Evolutionary conservation across 2,888 invertebrate species (phyloP), one percentile per base, ranked within the genome.

Genomic region (Polyommatus iphigenia): DNA sequence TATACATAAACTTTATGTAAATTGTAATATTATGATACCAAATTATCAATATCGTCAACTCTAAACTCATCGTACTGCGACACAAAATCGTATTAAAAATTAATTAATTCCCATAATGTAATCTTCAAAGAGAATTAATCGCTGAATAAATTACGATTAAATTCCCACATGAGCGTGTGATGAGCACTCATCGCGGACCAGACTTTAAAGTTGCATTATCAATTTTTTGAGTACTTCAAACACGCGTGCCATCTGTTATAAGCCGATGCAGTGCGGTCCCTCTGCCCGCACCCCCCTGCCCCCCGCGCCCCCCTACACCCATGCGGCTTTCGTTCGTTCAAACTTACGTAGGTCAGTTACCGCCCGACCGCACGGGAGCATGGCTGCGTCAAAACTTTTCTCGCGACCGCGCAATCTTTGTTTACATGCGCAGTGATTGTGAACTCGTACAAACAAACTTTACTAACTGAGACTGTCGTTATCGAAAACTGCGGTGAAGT

Each of bases 291-390:
- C 88, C 89, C 89, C 87, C 90, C 85, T 83, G 83, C 83, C 83
- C 84, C 86, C 87, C 88, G 86, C 84, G 85, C 84, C 83, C 84
- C 46, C 24, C 86, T 84, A 89, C 88, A 91, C 90, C 91, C 93
- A 91, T 92, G 92, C 93, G 92, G 93, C 93, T 93, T 93, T 92
- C 91, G 91, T 92, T 91, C 91, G 92, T 93, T 92, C 92, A 93
- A 93, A 93, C 94, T 94, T 94, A 88, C 94, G 94, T 93, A 94
- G 94, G 94, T 94, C 94, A 94, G 94, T 94, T 94, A 94, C 94
- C 93, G 94, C 92, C 92, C 91, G 92, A 94, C 93, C 93, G 91
- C 93, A 92, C 89, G 90, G 91, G 93, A 94, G 93, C 87, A 93
- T 94, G 94, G 94, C 92, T 91, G 94, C 91, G 93, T 91, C 89